Base-by-base conservation (phyloP, 2,888 invertebrate species). In the Busseola fusca region DNA sequence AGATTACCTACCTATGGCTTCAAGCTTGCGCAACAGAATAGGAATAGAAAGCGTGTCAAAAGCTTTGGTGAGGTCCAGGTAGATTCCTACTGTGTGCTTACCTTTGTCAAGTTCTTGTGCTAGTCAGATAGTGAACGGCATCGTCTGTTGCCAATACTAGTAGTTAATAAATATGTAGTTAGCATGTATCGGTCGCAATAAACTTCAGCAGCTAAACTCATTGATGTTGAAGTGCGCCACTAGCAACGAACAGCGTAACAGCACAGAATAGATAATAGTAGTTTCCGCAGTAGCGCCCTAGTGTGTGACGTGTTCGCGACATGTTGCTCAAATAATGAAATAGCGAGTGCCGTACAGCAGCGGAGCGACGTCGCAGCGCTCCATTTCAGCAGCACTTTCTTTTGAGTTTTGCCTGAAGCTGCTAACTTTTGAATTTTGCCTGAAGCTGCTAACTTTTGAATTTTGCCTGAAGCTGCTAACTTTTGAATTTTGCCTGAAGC, bases 321-420 rank as follows among this genome's bases (percentile, higher is more conserved):
- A 42, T 63, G 40, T 54, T 63, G 50, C 25, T 50, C 63, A 63
- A 68, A 69, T 64, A 59, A 57, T 65, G 65, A 68, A 65, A 54
- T 27, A 9, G 34, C 14, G 12, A 27, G 58, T 34, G 75, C 69
- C 42, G 30, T 59, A 40, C 60, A 34, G 16, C 14, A 42, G 14
- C 14, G 66, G 64, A 59, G 50, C 50, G 50, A 50, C 3, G n/a
- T 1, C 50, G 45, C 50, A 10, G n/a, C 21, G 16, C 52, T 64
- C 3, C 18, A 74, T 18, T 56, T 63, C 58, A 58, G 30, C 27
- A 50, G 48, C 56, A 66, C 30, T 66, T 58, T 65, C 57, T 59
- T 54, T 7, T n/a, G 14, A 76, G 66, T 48, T 69, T 64, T 16
- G 30, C 14, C 5, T 42, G 50, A 54, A 60, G 34, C 50, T 50